These are phyloP conservation scores for Acrobasis suavella DNA, from an alignment of 2,888 invertebrate genomes.

Conservation along the genomic window DNA sequence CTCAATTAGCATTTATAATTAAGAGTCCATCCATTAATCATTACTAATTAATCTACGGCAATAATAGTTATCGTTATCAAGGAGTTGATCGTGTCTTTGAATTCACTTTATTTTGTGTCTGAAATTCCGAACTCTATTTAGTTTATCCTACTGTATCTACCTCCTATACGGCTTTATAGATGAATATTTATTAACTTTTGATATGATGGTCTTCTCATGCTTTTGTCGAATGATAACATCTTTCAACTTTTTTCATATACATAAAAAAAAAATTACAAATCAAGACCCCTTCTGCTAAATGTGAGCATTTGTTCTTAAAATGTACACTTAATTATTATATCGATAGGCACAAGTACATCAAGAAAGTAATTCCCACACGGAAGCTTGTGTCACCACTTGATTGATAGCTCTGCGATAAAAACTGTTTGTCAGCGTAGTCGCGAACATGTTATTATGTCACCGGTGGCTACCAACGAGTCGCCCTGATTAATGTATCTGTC, in stretches of 20 bases:
- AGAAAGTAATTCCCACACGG: slow-evolving; percentile 68
- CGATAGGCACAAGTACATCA: slow-evolving; percentile 28
- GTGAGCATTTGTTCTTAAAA: neutral
- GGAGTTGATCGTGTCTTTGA: neutral
- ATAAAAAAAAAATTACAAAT: neutral
- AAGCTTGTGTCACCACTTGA: slow-evolving; percentile 67
- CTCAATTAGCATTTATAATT: slow-evolving; percentile 63
- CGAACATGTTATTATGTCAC: slow-evolving; percentile 75
- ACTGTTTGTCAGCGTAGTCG: slow-evolving; percentile 61
- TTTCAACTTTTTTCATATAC: neutral
- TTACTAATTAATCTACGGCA: slow-evolving; percentile 55
- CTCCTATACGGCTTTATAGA: too few species aligned
- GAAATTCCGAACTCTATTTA: neutral
- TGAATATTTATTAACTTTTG: too few species aligned
- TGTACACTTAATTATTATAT: slow-evolving; percentile 11
- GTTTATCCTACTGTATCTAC: too few species aligned
- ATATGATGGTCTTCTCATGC: too few species aligned
- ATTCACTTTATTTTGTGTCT: slow-evolving; percentile 8
- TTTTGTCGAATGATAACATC: neutral
- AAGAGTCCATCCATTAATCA: slow-evolving; percentile 60
- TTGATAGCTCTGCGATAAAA: slow-evolving; percentile 71
- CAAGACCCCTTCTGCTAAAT: neutral
- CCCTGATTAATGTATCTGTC: slow-evolving; percentile 67
- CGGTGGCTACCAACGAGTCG: slow-evolving; percentile 53
- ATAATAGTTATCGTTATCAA: slow-evolving; percentile 26